Evolutionary conservation across 2,888 invertebrate genomes (phyloP), one percentile per base, ranked within the genome.

Genomic region (Eupithecia abbreviata): DNA sequence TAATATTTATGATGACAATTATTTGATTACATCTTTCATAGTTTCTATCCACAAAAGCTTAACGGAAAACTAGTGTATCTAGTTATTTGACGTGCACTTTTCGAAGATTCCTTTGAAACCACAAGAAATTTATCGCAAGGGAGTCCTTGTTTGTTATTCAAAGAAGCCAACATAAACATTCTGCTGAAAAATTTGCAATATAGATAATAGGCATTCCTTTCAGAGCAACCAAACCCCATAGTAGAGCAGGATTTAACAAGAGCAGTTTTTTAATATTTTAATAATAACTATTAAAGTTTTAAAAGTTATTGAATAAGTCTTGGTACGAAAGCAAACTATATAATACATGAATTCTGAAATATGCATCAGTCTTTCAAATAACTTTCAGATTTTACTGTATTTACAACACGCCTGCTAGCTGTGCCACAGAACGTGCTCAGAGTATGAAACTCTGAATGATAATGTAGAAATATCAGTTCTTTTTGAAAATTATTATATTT

Each of bases 371-470:
- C 47, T 18, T 45, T 45, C 12, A n/a, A 47, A 45, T 47, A 47
- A 47, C 69, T 49, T 69, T n/a, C 45, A 42, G 66, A 69, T 47
- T 69, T 69, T 69, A 12, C 47, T 47, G 42, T 49, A 69, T 69
- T 69, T 69, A 69, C 69, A 12, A 49, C 69, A 30, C 69, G 69
- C 47, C 45, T 45, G 69, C 47, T 68, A 68, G 68, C 68, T 49
- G 69, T 47, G 47, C 47, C 47, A 13, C 9, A 2, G 47, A 12
- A 69, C 69, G 69, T 69, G 69, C 18, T 69, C 13, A 4, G 69
- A 30, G 47, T 84, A 45, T 47, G 45, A 49, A 69, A 45, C 18
- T 69, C 69, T 69, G 18, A 69, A 47, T 69, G 30, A 69, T 69
- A 69, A 69, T 30, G 47, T 69, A 69, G 49, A 45, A 69, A 69